These are phyloP conservation scores for Rana temporaria DNA, from an alignment of 2,113 vertebrate genomes.

Conservation along the genomic window DNA sequence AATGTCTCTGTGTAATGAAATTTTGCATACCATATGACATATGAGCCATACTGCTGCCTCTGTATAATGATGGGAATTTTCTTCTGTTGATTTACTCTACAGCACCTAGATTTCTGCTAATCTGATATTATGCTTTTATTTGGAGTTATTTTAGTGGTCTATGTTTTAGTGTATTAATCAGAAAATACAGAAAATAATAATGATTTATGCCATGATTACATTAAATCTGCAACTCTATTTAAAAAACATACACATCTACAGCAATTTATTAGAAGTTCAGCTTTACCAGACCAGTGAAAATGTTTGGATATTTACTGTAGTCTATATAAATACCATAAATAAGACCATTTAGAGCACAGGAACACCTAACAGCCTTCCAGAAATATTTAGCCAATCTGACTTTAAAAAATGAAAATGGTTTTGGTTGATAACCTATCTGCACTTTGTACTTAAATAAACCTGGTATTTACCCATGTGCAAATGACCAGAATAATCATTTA, in stretches of 20 bases:
- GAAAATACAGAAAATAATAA: neutral
- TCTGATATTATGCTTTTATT: neutral
- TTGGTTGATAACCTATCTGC: too few species aligned
- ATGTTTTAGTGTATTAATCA: neutral
- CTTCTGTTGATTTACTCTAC: neutral
- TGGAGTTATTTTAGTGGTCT: neutral
- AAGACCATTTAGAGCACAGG: too few species aligned
- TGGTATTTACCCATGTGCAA: too few species aligned
- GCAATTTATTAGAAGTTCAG: too few species aligned
- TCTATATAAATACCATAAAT: too few species aligned
- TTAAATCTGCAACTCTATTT: neutral
- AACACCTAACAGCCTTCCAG: too few species aligned
- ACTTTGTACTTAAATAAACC: too few species aligned
- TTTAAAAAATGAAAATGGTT: too few species aligned
- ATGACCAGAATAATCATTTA: too few species aligned
- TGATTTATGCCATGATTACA: neutral
- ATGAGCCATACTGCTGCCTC: slow-evolving; percentile 6
- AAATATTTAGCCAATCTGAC: too few species aligned
- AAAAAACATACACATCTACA: neutral
- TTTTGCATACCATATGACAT: slow-evolving; percentile 1
- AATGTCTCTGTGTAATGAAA: slow-evolving; percentile 30
- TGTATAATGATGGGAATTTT: neutral
- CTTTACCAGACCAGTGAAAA: too few species aligned
- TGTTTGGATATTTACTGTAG: too few species aligned
- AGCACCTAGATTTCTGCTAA: neutral